These are phyloP conservation scores for Allacma fusca DNA, from an alignment of 2,888 invertebrate genomes.

Conservation along the genomic window DNA sequence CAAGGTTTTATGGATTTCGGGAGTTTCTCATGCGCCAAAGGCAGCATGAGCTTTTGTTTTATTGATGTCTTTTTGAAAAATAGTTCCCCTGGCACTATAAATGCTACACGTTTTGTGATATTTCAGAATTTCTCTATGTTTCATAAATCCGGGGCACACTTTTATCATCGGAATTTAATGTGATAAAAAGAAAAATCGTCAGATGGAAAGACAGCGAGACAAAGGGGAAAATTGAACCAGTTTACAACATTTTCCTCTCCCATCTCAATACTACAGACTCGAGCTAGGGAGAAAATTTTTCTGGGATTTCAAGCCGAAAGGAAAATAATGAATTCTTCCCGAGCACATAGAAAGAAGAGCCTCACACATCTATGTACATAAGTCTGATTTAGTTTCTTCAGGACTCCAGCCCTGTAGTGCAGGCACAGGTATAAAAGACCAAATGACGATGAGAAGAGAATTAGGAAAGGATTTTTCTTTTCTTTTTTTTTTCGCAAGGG, in stretches of 20 bases:
- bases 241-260: not conserved
- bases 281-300: not conserved
- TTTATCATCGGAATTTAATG: not conserved
- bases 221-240: not conserved
- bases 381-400: too few relatives aligned
- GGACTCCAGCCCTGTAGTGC: too few relatives aligned
- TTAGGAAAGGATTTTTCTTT: not conserved
- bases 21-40: not conserved
- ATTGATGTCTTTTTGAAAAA: conserved; percentile 14
- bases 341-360: not conserved
- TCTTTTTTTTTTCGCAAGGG: not conserved
- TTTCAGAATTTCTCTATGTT: not conserved
- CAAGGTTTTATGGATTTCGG: not conserved
- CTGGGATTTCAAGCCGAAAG: not conserved
- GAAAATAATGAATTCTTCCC: conserved; percentile 5
- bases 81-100: not conserved
- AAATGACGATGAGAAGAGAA: not conserved
- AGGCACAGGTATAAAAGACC: too few relatives aligned
- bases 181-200: not conserved
- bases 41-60: conserved; percentile 5
- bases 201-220: not conserved
- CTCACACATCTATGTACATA: not conserved
- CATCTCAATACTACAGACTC: not conserved
- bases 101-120: not conserved
- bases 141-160: not conserved